Evolutionary conservation across 53 echinoderm and acorn worm genomes (phyloP), one percentile per base, ranked within the genome.

Genomic region (Stichopus horrens): DNA sequence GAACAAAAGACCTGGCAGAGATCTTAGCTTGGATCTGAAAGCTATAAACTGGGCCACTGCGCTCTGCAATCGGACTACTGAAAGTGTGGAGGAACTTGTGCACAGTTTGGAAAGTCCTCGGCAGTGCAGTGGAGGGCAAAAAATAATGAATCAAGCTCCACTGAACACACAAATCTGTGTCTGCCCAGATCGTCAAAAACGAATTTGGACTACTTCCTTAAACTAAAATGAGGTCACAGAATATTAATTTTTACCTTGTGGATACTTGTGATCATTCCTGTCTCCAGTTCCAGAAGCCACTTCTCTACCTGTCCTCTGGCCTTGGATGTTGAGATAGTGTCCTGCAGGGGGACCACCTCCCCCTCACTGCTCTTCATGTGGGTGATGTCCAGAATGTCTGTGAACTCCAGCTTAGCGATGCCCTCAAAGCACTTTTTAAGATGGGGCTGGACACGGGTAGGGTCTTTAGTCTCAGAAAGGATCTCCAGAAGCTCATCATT

Each of bases 371-470:
- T 95, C 94, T 97, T 97, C 95, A 97, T 97, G 81, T 97, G 97
- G 56, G 97, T 97, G 52, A 97, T 97, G 74, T 95, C 97, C 6
- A 97, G 82, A 53, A 97, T 97, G 84, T 97, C 95, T 0, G 97
- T 97, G 91, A 97, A 97, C 86, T 95, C 95, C 86, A 97, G 89
- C 67, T 86, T 91, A 82, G 97, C 97, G 76, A 97, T 95, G 77
- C 97, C 97, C 92, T 97, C 97, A 90, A 97, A 97, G 92, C 97
- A 97, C 84, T 97, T 97, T 95, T 97, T 97, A 73, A 97, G 97
- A 89, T 97, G 97, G 73, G 97, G 97, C 89, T 97, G 97, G 55
- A 97, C 97, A 66, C 97, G 91, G 76, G 97, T 97, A 0, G 97
- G 97, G 77, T 97, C 97, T 90, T 97, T 97, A 74, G 97, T 97